Evolutionary conservation across 2,888 invertebrate species (phyloP).

Genomic region (Dorcus hopei): DNA sequence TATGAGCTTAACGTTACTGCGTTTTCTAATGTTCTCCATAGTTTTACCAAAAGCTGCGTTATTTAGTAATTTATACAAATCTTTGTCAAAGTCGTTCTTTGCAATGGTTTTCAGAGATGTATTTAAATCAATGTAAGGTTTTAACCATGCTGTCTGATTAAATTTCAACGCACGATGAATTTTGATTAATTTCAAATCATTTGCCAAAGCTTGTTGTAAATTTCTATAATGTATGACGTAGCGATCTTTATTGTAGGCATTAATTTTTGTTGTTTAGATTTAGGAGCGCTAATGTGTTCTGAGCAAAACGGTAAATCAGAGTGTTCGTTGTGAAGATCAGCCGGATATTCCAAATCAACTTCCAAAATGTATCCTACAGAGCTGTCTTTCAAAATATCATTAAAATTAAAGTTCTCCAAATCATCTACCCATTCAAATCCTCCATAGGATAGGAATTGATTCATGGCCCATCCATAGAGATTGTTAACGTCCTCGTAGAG

Average conservation of each 20-base stretch:
- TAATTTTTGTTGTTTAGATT: constrained; percentile 4
- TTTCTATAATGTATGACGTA: constrained; percentile 3
- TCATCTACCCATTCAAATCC: constrained; percentile 16
- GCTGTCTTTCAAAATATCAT: not conserved
- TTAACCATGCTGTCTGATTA: constrained; percentile 1
- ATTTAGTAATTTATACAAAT: constrained; percentile 2
- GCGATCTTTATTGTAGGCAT: constrained; percentile 5
- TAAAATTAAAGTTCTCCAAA: constrained; percentile 2
- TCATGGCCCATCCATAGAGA: constrained; percentile 23
- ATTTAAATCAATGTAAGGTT: not conserved
- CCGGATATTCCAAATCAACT: not conserved
- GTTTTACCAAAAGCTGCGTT: constrained; percentile 7
- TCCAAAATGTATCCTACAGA: constrained; percentile 1
- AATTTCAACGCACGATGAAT: constrained; percentile 3
- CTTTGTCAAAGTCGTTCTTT: not conserved
- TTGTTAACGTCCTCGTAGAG: constrained; percentile 24
- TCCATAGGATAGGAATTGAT: constrained; percentile 16
- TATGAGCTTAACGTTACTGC: not conserved
- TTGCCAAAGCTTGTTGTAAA: constrained; percentile 1
- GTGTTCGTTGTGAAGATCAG: not conserved
- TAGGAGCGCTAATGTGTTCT: not conserved
- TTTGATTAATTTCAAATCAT: not conserved
- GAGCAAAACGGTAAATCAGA: not conserved
- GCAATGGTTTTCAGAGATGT: not conserved
- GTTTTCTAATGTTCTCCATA: constrained; percentile 5